Conservation (phyloP, 2,113 vertebrate genomes). For the Takifugu flavidus region DNA sequence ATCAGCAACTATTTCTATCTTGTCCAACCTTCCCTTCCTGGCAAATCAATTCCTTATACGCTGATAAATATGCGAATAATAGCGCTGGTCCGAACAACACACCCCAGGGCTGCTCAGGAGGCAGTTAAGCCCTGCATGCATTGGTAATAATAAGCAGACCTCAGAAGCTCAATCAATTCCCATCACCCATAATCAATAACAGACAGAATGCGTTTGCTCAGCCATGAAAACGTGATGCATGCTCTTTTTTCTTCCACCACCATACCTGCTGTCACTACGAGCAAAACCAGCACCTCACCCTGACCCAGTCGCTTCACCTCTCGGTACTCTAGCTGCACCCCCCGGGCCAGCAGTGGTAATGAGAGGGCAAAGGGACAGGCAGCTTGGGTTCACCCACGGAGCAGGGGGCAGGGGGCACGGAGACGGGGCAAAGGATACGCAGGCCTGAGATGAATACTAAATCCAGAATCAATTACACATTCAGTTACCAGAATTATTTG, state of each 20-base stretch:
- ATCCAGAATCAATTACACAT: slow-evolving; percentile 54
- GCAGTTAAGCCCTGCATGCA: slow-evolving; percentile 5
- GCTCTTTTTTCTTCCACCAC: slow-evolving; percentile 1
- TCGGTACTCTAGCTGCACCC: slow-evolving; percentile 30
- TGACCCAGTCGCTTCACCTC: slow-evolving; percentile 41
- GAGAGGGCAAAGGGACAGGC: slow-evolving; percentile 54
- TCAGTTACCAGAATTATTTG: slow-evolving; percentile 52
- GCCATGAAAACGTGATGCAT: slow-evolving; percentile 32
- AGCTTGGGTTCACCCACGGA: slow-evolving; percentile 45
- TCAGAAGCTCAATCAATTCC: slow-evolving; percentile 30
- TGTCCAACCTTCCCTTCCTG: not conserved
- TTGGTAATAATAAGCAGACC: slow-evolving; percentile 25
- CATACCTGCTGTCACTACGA: slow-evolving; percentile 4
- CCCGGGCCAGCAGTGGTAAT: slow-evolving; percentile 37
- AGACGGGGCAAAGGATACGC: slow-evolving; percentile 38
- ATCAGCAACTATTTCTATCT: slow-evolving; percentile 13
- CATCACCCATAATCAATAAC: slow-evolving; percentile 58
- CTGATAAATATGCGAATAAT: slow-evolving; percentile 17
- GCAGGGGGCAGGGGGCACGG: slow-evolving; percentile 31
- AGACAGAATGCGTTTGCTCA: slow-evolving; percentile 27
- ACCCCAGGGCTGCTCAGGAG: not conserved
- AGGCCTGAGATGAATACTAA: slow-evolving; percentile 51
- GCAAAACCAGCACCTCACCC: slow-evolving; percentile 10
- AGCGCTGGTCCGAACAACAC: slow-evolving; percentile 21
- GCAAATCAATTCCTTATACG: slow-evolving; percentile 1